A percentile compares a stretch with the other conserved stretches of the same genome.
These are phyloP conservation scores for Hoplostethus mediterraneus DNA, from an alignment of 2,797 vertebrate species.

Conservation along the genomic window DNA sequence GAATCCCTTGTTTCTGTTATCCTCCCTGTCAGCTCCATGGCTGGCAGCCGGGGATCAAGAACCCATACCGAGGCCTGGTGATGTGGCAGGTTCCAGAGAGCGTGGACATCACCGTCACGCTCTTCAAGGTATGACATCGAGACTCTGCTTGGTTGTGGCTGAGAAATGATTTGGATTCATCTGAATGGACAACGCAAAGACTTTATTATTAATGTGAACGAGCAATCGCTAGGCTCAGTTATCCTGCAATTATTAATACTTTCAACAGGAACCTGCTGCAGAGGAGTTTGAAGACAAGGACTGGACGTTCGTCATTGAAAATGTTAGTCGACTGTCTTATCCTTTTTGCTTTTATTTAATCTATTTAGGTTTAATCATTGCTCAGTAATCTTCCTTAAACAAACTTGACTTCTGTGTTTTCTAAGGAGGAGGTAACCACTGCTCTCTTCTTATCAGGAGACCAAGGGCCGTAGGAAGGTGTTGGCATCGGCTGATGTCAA, in stretches of 20 bases:
- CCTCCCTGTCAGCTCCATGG: constrained; percentile 85
- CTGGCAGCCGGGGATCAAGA: constrained; percentile 93
- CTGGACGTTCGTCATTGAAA: constrained; percentile 93
- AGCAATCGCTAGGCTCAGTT: neutral
- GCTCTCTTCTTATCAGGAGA: constrained; percentile 83
- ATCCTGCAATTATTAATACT: neutral
- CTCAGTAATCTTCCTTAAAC: neutral
- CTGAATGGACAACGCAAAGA: no score
- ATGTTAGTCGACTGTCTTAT: constrained; percentile 79
- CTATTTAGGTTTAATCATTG: neutral
- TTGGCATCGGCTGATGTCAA: constrained; percentile 89
- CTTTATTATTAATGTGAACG: no score
- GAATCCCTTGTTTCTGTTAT: constrained; percentile 4
- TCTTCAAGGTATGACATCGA: constrained; percentile 87
- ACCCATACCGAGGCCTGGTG: constrained; percentile 90
- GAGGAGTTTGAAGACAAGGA: constrained; percentile 95
- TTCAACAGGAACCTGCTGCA: constrained; percentile 87
- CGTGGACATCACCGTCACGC: constrained; percentile 90
- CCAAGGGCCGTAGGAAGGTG: constrained; percentile 89
- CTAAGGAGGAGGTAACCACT: neutral
- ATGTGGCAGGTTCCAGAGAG: constrained; percentile 92
- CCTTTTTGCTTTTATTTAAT: neutral
- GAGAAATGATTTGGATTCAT: neutral
- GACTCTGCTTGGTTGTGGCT: neutral
- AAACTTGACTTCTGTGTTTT: neutral